These are phyloP conservation scores for Xylocampa areola DNA, from an alignment of 2,888 invertebrate species.

Conservation along the genomic window DNA sequence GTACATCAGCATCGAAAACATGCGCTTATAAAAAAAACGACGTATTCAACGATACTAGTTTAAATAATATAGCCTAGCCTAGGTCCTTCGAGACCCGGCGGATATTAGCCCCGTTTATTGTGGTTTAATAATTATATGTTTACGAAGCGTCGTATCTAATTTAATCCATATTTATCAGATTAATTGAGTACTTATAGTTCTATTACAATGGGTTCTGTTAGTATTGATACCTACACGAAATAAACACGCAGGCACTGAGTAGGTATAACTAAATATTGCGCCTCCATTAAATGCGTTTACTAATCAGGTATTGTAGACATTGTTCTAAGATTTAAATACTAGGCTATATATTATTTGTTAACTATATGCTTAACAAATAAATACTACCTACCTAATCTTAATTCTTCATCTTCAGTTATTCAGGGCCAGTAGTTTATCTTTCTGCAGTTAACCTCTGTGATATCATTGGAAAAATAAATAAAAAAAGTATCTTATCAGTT, in stretches of 20 bases:
- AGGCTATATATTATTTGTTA: too few species aligned
- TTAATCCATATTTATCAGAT: not conserved
- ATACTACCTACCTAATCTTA: slow-evolving; percentile 21
- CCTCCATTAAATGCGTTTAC: too few species aligned
- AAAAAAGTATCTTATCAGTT: slow-evolving; percentile 20
- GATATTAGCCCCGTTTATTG: slow-evolving; percentile 8
- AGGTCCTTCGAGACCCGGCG: not conserved
- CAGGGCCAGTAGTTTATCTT: slow-evolving; percentile 57
- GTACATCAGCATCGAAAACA: too few species aligned
- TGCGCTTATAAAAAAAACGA: too few species aligned
- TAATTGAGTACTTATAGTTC: too few species aligned
- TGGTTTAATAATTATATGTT: slow-evolving; percentile 15
- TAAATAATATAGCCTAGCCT: slow-evolving; percentile 3
- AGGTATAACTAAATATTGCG: too few species aligned
- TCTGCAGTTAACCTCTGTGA: slow-evolving; percentile 37
- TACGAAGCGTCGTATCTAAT: not conserved
- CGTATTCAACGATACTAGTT: not conserved
- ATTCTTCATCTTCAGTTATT: slow-evolving; percentile 24
- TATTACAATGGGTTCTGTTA: too few species aligned
- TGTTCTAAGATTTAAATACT: too few species aligned
- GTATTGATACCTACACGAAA: too few species aligned
- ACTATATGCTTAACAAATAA: too few species aligned
- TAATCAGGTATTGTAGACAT: too few species aligned
- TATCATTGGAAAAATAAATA: slow-evolving; percentile 21
- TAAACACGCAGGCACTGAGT: too few species aligned